Base-by-base conservation (phyloP, 2,888 invertebrate species). In the Carcina quercana region DNA sequence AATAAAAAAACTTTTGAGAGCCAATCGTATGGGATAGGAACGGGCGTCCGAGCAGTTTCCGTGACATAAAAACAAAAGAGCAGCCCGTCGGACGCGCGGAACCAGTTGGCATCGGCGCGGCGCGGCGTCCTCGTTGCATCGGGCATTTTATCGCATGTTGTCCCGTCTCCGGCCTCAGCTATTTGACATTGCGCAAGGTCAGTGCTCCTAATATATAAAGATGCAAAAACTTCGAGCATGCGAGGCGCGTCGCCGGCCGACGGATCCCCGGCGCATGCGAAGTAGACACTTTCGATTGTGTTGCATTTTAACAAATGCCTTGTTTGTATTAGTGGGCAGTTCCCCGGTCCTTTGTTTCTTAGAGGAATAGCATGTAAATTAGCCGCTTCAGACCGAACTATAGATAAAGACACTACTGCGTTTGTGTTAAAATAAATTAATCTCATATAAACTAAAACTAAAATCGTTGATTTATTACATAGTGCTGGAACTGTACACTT, bases 171-270 rank as follows among this genome's bases (percentile, higher is more conserved):
- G 19, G 20, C 32, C 34, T 70, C 71, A 79, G 69, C 78, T 72
- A 79, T 83, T 79, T 79, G 82, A 80, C 82, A 82, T 83, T 82
- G 82, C 61, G 75, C 78, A 83, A 83, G 82, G 82, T 80, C 76
- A 79, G 76, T 79, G 78, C 66, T 74, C 80, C 78, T 79, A 73
- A 74, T 79, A 70, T n/a, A n/a, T 72, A 79, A 73, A 76, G 67
- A 78, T 78, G 76, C 75, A 76, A 74, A 75, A 61, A 53, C 52
- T 50, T 47, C 56, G 34, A 50, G 33, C 40, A 67, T 69, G 66
- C 69, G 53, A 42, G 43, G 34, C 65, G 63, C 66, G 66, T 70
- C 56, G 52, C 42, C 46, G 28, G 26, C 48, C 43, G 32, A 58
- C 53, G 51, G 43, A 44, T 53, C 50, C 20, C n/a, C 54, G 57